Evolutionary conservation across 2,113 vertebrate species (phyloP).

Genomic region (Atrichornis clamosus): DNA sequence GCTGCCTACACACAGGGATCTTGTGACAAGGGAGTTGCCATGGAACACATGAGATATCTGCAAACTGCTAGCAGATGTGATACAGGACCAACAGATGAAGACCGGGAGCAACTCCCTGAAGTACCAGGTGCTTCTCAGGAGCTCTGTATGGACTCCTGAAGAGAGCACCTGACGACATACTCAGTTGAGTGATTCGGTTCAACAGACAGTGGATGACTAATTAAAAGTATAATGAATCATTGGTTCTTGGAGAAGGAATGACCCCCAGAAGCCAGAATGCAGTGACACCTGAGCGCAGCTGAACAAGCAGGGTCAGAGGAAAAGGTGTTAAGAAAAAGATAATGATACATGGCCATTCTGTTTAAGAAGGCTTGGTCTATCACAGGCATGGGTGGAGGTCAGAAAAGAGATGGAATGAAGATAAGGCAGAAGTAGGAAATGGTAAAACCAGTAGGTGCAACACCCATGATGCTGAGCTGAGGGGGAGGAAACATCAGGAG

Average conservation of each 20-base stretch:
- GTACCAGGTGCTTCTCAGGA: not conserved
- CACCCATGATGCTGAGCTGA: not conserved
- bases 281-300: not conserved
- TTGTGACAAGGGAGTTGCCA: not conserved
- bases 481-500: not conserved
- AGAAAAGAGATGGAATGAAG: not conserved
- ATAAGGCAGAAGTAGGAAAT: not conserved
- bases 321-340: not conserved
- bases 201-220: not conserved
- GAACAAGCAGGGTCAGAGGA: not conserved
- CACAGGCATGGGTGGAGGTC: not conserved
- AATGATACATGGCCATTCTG: not conserved
- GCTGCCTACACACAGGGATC: not conserved
- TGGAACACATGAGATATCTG: not conserved
- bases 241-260: not conserved
- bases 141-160: not conserved
- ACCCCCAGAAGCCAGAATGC: not conserved
- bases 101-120: not conserved
- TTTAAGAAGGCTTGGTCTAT: not conserved
- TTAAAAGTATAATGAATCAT: not conserved
- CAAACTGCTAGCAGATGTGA: not conserved
- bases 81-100: not conserved
- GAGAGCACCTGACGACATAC: not conserved
- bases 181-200: not conserved
- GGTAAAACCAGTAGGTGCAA: not conserved